Evolutionary conservation across 2,113 vertebrate genomes (phyloP).

Genomic region (Delphinapterus leucas): DNA sequence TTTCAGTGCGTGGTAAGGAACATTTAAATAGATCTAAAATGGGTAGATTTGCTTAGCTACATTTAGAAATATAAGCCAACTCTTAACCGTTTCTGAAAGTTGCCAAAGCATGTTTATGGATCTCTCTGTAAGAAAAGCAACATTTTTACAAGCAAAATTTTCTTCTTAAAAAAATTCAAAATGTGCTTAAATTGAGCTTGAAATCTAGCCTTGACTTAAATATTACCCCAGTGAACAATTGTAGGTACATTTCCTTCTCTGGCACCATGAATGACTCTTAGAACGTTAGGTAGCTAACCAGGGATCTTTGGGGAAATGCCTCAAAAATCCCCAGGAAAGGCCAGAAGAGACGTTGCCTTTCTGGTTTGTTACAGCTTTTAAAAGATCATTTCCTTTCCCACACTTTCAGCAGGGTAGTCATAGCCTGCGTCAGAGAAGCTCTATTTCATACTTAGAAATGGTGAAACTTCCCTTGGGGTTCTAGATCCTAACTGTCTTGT

Average conservation of each 20-base stretch:
- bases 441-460: background rate
- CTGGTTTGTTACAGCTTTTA: background rate
- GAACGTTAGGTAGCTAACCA: background rate
- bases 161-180: constrained; percentile 44
- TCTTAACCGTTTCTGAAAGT: background rate
- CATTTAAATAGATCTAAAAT: background rate
- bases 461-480: background rate
- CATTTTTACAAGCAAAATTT: constrained; percentile 39
- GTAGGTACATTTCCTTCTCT: constrained; percentile 48
- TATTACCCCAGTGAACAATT: constrained; percentile 65
- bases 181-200: constrained; percentile 53
- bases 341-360: background rate
- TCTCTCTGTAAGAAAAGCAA: constrained; percentile 32
- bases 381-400: constrained; percentile 29
- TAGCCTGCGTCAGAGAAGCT: background rate
- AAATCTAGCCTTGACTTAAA: constrained; percentile 59
- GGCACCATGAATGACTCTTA: background rate
- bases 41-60: background rate
- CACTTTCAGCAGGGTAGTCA: background rate
- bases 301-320: background rate
- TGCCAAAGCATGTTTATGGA: constrained; percentile 49
- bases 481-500: background rate
- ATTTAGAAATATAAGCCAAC: background rate
- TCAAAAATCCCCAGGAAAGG: background rate
- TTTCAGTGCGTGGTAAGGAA: background rate